Evolutionary conservation across 2,797 vertebrate species (phyloP), one percentile per base, ranked within the genome.

Genomic region (Parauchenoglanis punctatus): DNA sequence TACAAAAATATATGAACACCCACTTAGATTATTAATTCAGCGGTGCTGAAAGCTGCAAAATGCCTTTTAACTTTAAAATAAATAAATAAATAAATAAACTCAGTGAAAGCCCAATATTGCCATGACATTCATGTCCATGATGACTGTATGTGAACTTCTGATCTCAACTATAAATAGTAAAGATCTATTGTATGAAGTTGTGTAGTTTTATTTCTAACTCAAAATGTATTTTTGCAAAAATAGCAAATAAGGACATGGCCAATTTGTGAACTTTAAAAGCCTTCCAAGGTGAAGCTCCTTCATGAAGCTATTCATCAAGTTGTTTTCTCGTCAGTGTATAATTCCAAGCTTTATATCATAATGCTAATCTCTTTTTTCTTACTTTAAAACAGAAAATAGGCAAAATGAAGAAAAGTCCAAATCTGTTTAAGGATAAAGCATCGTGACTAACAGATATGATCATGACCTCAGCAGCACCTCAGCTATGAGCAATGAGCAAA

Each of bases 401-500:
- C 2, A 17, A 81, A 65, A 81, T 46, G 35, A 49, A n/a, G 12
- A 75, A 15, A 12, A 44, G 20, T 61, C 31, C 31, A 59, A 58
- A 12, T 31, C 8, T 61, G 11, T 17, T 23, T 49, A 63, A 2
- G 0, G 4, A 35, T 73, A 65, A 82, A 81, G 10, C 40, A 15
- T 63, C 44, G 17, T 2, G 25, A 58, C 28, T 76, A 56, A 18
- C 58, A 54, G 58, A 72, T 73, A 67, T 80, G 25, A 54, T 49
- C 61, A 28, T 18, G 59, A 86, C 63, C 56, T 76, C 84, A 65
- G 67, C 1, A 54, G 61, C 61, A 58, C 59, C 25, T 83, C 5
- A 70, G 54, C 59, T 85, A 78, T 25, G 73, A 76, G 85, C 88
- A 87, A 67, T 31, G 31, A 72, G 63, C 15, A 67, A 85, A 86